These are phyloP conservation scores for Benitochromis conjunctus DNA, from an alignment of 2,113 vertebrate genomes.

Conservation along the genomic window DNA sequence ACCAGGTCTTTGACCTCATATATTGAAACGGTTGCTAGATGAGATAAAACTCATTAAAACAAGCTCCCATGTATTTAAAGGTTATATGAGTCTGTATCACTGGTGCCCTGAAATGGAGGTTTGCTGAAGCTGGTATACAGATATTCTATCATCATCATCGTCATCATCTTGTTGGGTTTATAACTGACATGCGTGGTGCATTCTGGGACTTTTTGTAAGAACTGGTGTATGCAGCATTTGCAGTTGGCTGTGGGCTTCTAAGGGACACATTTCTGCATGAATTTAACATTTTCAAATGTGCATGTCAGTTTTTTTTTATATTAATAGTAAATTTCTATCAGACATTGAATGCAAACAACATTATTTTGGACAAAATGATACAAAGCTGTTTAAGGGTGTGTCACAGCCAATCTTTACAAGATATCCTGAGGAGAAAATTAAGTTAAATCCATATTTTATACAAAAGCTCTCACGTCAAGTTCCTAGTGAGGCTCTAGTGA, in stretches of 20 bases:
- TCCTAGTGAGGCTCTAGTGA: not conserved
- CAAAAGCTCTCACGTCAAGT: not conserved
- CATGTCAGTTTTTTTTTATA: not conserved
- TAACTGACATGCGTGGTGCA: not conserved
- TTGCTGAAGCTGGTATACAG: not conserved
- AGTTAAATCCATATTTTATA: not conserved
- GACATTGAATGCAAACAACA: fast-evolving
- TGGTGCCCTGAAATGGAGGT: not conserved
- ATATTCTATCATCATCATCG: not conserved
- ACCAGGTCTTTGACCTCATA: not conserved
- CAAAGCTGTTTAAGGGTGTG: not conserved
- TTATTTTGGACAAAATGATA: not conserved
- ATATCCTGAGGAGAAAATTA: not conserved
- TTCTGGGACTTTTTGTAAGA: not conserved
- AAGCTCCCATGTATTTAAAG: not conserved
- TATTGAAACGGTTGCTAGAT: not conserved
- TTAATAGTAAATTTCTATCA: not conserved
- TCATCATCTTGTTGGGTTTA: not conserved
- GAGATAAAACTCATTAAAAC: not conserved
- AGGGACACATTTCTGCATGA: not conserved
- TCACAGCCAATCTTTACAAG: not conserved
- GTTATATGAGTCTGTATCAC: not conserved
- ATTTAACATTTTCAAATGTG: not conserved
- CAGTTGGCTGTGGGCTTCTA: not conserved
- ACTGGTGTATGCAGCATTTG: not conserved